Base-by-base conservation (phyloP, 2,113 vertebrate genomes). In the Hippocampus barbouri region DNA sequence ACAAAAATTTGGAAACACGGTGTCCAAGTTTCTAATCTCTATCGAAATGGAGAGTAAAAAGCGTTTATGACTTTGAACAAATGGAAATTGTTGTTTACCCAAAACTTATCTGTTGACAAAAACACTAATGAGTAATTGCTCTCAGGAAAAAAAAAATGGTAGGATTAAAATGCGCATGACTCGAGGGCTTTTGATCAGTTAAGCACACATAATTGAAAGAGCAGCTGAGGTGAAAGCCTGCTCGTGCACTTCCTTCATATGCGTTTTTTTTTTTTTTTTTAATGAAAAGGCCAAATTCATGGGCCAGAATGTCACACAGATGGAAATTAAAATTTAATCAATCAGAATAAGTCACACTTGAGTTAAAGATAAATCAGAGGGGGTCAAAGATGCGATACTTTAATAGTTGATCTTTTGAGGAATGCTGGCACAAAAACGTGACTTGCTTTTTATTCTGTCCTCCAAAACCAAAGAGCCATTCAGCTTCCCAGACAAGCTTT, bases 111-210 rank as follows among this genome's bases (percentile, higher is more conserved):
- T n/a, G 51, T 53, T 9, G 8, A 53, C 15, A 14, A 60, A 15
- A 34, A 34, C 59, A 61, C 14, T 1, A 61, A 61, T 3, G 7
- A 25, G 11, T 27, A 27, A 59, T 59, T 27, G 23, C 57, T 23
- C 21, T 23, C 0, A 21, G 9, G 9, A 2, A 1, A 53, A 45
- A 47, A 3, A 64, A 64, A 21, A 14, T 3, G 10, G 6, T 34
- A 10, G 34, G 30, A 72, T 38, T 27, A 51, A 62, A 74, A 63
- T 66, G 61, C 45, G 63, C 62, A 64, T 70, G 41, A 65, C 59
- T 74, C 84, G 86, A 75, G 82, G 87, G 85, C 79, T 74, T 88
- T 74, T 87, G 78, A 82, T 80, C 77, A 86, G 81, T 68, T 80
- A 78, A 68, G 78, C 83, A 82, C 66, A 65, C 78, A 53, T 67